Evolutionary conservation across 2,113 vertebrate species (phyloP), one percentile per base, ranked within the genome.

Genomic region (Phalacrocorax aristotelis): DNA sequence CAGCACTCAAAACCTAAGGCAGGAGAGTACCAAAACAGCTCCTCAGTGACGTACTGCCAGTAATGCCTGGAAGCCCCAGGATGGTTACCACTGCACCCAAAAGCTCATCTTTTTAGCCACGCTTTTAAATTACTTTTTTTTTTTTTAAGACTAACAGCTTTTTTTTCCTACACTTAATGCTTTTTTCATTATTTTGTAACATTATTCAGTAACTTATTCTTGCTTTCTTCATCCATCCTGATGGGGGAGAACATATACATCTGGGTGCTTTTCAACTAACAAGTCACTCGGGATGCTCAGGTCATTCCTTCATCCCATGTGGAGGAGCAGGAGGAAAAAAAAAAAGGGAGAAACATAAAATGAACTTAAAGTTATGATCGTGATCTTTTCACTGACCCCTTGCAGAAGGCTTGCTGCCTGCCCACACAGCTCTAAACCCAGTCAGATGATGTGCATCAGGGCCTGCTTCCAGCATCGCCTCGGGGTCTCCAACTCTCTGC

Each of bases 1-100:
- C 95, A 96, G 82, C 79, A 81, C 69, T 91, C 83, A 75, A 88
- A 66, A 94, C 68, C 78, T 90, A 87, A 84, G 87, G 46, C 95
- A 76, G 38, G 44, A 48, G 65, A 94, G 90, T 89, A 94, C 46
- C 79, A 87, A 92, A 97, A 78, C 27, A 62, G 46, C 44, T 91
- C 66, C 87, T 83, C 12, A 1, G 1, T 16, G 15, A 40, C 6
- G 1, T 7, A 25, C 40, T 11, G 10, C 29, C 46, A 88, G 19
- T 4, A 88, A 81, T 0, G 0, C 19, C 61, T 51, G 9, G 2
- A 30, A 87, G n/a, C 15, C 22, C n/a, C 2, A 2, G 54, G 78
- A 94, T 91, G 81, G 95, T 87, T 89, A 91, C 60, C 36, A 5
- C 52, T 87, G 36, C 83, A 52, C 34, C 83, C 87, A 75, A 89